Base-by-base conservation (phyloP, 2,113 vertebrate species). In the Haemorhous mexicanus region DNA sequence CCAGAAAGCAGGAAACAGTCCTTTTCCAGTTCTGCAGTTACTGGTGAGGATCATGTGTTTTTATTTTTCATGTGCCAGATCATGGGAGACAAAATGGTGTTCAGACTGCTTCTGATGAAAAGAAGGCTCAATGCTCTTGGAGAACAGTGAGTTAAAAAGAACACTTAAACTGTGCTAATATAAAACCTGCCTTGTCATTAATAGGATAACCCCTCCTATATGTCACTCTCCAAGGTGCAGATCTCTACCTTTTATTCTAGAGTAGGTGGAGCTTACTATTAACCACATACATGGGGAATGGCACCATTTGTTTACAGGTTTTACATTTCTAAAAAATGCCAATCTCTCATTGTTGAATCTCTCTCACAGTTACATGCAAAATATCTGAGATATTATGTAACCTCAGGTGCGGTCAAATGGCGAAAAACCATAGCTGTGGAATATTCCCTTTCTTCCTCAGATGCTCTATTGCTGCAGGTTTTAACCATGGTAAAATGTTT, bases 1-100 rank as follows among this genome's bases (percentile, higher is more conserved):
- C 3, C 7, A 21, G 28, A 75, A 75, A 86, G 19, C 14, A 74
- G 30, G 12, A 79, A 62, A 49, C 4, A 0, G 0, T 12, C 0
- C 2, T 53, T 72, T 72, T 53, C 11, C 37, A 41, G 9, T 59
- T 63, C 28, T 33, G 37, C 23, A 50, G 14, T 61, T 56, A 26
- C 32, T 66, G 13, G 12, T 77, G 18, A 89, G 24, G 32, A 37
- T 12, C 13, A 22, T 17, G 9, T 32, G 21, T 21, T 62, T 12
- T 47, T 44, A 23, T 12, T 52, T 56, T 11, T 27, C 4, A 4
- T 37, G 5, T 44, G 13, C 8, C 37, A 13, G 9, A 33, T 47
- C 10, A 37, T 27, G 15, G n/a, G 21, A 87, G 35, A 17, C 21
- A 74, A 76, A 63, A 68, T 33, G 3, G 22, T 46, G 7, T 6